A percentile compares a stretch with the other conserved stretches of the same genome.
Evolutionary conservation across 2,113 vertebrate species (phyloP).

Genomic region (Thinocorus orbignyianus): DNA sequence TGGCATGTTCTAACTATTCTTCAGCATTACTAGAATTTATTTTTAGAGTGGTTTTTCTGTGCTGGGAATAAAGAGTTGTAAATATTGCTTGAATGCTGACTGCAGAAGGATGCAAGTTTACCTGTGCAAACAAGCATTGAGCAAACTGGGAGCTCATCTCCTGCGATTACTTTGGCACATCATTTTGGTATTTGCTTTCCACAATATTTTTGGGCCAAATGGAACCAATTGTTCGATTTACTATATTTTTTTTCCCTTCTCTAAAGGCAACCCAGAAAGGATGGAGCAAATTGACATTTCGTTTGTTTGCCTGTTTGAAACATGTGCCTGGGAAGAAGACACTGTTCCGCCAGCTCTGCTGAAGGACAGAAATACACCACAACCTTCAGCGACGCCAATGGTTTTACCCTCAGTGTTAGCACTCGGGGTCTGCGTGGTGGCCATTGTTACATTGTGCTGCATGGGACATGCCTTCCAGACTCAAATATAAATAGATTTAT

Average conservation of each 20-base stretch:
- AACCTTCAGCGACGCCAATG: neutral
- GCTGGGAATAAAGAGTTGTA: neutral
- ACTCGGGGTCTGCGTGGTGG: neutral
- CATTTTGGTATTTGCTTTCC: neutral
- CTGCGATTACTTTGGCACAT: neutral
- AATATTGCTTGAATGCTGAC: neutral
- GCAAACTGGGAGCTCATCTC: neutral
- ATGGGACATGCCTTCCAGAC: conserved; percentile 27
- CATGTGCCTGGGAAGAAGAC: neutral
- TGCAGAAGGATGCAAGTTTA: neutral
- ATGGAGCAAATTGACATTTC: neutral
- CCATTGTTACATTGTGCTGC: neutral
- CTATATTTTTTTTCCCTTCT: neutral
- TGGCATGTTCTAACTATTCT: neutral
- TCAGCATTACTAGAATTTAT: neutral
- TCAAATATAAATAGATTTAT: conserved; percentile 42
- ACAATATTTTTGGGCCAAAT: neutral
- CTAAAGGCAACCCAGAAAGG: neutral
- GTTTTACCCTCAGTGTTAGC: neutral
- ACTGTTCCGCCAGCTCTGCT: neutral
- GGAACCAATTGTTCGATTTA: neutral
- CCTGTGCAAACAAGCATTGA: neutral
- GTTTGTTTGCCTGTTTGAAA: neutral
- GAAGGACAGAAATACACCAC: neutral
- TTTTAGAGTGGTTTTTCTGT: neutral